Base-by-base conservation (phyloP, 2,113 vertebrate genomes). In the Lontra canadensis region DNA sequence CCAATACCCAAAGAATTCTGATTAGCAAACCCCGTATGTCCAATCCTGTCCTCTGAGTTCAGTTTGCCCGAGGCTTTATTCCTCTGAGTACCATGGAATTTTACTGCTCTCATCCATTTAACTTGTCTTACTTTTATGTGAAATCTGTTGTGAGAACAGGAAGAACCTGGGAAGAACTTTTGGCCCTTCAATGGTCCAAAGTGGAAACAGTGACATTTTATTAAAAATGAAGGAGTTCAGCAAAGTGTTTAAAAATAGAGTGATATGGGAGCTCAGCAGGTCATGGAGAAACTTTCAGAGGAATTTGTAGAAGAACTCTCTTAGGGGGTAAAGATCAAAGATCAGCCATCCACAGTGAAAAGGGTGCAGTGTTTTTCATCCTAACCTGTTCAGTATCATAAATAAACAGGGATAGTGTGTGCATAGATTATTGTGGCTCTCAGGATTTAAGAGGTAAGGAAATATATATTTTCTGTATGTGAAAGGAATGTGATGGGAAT, bases 181-280 rank as follows among this genome's bases (percentile, higher is more conserved):
- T 97, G 89, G 83, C 95, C 92, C 65, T 90, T 90, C 90, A 55
- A 9, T 92, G 94, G 76, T 61, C 92, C 95, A 92, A 97, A 96
- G 84, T 96, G 76, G 92, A 97, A 90, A 97, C 87, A 96, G 83
- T 96, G 91, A 96, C 10, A 80, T 87, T 97, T 97, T 97, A 97
- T 98, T 97, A 84, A 93, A 98, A 97, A 97, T 91, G 79, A 97
- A 96, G 88, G 47, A 85, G 47, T 93, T 93, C 81, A 81, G 80
- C 71, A 92, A 96, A 84, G 52, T 0, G 1, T 85, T 98, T 97
- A 74, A 96, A 97, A 97, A 96, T 90, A 96, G 96, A 98, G 97
- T 92, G 78, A 90, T 90, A 67, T 36, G 17, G 59, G 49, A 92
- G 90, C 87, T 95, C 92, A 96, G 83, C 76, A 90, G 96, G 92